phyloP scores from a whole-genome alignment of 1,140 invertebrate genomes.

The Saccostrea echinata region DNA sequence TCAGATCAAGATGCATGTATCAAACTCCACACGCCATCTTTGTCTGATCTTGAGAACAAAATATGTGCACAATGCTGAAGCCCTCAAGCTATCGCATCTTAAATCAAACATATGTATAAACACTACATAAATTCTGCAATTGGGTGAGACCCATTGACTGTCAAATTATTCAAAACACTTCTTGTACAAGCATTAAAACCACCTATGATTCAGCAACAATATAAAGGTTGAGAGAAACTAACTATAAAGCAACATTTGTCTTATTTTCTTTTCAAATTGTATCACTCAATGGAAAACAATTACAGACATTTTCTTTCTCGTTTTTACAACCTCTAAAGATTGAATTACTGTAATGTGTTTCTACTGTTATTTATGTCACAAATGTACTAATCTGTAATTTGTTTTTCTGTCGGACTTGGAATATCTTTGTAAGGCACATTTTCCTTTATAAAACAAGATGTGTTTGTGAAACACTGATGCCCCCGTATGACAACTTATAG shows the following conservation, averaged over 20 bases:
- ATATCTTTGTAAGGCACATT: too few species aligned
- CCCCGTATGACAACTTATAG: too few species aligned
- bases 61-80: not conserved
- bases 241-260: not conserved
- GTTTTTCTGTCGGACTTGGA: too few species aligned
- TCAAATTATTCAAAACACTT: not conserved
- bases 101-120: conserved; percentile 26
- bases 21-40: conserved; percentile 28
- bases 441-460: too few species aligned
- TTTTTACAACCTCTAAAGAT: too few species aligned
- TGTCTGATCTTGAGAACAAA: conserved; percentile 16
- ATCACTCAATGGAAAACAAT: too few species aligned
- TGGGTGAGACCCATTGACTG: conserved; percentile 29
- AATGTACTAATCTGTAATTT: too few species aligned
- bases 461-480: too few species aligned
- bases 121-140: conserved; percentile 26
- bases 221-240: not conserved
- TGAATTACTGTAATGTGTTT: too few species aligned
- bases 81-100: not conserved
- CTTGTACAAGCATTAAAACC: not conserved
- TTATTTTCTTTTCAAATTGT: not conserved
- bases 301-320: too few species aligned
- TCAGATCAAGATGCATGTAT: conserved; percentile 19
- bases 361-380: too few species aligned
- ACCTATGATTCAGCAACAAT: conserved; percentile 7